phyloP scores from a whole-genome alignment of 2,888 invertebrate genomes.

The Galeruca laticollis region DNA sequence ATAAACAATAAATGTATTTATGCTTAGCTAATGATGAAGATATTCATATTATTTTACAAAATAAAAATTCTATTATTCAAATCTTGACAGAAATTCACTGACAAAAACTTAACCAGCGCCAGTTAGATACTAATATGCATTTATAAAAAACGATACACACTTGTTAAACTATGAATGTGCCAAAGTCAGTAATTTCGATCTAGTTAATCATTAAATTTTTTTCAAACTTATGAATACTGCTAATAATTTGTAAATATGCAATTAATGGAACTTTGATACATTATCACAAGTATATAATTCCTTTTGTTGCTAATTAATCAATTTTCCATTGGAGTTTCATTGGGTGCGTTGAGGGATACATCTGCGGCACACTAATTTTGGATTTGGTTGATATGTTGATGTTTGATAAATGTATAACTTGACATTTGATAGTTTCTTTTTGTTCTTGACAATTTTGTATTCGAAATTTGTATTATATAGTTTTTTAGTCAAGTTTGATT shows the following conservation, averaged over 20 bases:
- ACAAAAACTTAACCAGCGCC: not conserved
- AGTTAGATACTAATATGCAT: not conserved
- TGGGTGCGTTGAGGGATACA: not conserved
- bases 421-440: no score
- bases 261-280: not conserved
- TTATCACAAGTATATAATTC: not conserved
- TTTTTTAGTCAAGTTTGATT: no score
- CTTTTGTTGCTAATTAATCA: not conserved
- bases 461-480: no score
- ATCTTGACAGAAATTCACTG: not conserved
- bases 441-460: no score
- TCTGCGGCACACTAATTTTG: no score
- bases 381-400: no score
- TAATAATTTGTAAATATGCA: not conserved
- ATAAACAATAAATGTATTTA: no score
- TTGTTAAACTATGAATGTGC: not conserved
- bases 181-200: not conserved
- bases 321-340: not conserved
- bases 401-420: no score
- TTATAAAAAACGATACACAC: not conserved
- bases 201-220: not conserved
- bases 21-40: no score
- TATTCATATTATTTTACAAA: no score
- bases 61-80: no score
- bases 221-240: not conserved